A percentile compares a stretch with the other conserved stretches of the same genome.
These are phyloP conservation scores for Ovis aries DNA, from an alignment of 2,113 vertebrate genomes.

Conservation along the genomic window DNA sequence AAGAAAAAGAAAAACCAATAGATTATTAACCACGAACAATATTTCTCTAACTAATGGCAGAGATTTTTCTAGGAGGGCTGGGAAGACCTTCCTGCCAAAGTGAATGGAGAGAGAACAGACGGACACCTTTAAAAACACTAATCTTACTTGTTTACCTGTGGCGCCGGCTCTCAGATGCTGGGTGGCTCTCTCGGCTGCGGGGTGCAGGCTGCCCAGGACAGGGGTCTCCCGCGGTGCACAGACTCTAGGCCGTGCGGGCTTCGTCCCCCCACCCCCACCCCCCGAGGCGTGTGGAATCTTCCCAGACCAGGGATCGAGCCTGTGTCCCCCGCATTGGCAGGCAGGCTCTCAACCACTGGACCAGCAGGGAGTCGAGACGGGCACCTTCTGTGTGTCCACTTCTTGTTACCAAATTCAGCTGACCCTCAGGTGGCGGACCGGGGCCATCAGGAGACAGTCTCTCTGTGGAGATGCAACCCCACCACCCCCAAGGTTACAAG, in stretches of 20 bases:
- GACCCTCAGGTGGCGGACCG: not conserved
- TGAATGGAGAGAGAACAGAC: not conserved
- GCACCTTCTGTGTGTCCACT: not conserved
- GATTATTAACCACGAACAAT: not conserved
- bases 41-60: not conserved
- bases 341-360: not conserved
- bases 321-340: not conserved
- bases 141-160: not conserved
- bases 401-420: not conserved
- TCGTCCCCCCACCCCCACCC: accelerated
- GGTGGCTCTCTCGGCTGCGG: not conserved
- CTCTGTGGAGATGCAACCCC: not conserved
- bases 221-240: not conserved
- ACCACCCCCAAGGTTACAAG: not conserved
- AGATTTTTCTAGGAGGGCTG: not conserved
- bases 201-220: not conserved
- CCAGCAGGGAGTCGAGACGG: not conserved
- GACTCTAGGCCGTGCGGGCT: not conserved
- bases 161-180: accelerated
- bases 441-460: not conserved
- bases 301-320: accelerated
- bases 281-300: not conserved
- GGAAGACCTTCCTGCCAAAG: not conserved
- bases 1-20: not conserved
- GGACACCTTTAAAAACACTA: not conserved